These are phyloP conservation scores for Melanotaenia parkinsoni DNA, from an alignment of 2,797 vertebrate species.

Conservation along the genomic window DNA sequence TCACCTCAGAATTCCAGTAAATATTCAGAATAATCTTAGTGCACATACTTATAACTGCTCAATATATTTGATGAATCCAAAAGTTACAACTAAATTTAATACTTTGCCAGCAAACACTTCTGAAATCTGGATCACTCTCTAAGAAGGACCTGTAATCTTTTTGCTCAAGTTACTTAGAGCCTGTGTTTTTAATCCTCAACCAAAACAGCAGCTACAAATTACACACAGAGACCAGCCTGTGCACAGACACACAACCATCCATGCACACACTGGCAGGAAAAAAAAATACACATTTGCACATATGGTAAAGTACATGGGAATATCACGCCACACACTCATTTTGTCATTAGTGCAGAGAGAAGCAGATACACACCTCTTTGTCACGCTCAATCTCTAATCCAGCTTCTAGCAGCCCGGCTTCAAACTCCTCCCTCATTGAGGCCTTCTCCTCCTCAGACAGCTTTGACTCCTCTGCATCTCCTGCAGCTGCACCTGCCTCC, in stretches of 20 bases:
- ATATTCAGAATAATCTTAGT: neutral
- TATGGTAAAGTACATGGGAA: neutral
- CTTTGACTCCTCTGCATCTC: conserved; percentile 82
- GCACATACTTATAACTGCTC: neutral
- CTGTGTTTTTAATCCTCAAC: conserved; percentile 65
- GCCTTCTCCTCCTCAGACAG: conserved; percentile 87
- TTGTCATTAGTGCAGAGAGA: conserved; percentile 10
- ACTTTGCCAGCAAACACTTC: conserved; percentile 37
- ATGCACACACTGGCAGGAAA: neutral
- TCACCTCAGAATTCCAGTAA: neutral
- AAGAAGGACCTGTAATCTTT: conserved; percentile 74
- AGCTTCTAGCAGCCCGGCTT: conserved; percentile 86
- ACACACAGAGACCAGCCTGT: neutral
- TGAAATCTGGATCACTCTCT: conserved; percentile 61
- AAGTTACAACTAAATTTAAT: neutral
- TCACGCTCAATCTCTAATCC: conserved; percentile 94
- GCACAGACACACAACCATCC: neutral
- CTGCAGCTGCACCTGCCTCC: conserved; percentile 58
- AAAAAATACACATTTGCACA: conserved; percentile 1
- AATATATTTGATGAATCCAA: conserved; percentile 16
- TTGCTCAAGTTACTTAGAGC: conserved; percentile 65
- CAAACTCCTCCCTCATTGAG: conserved; percentile 92
- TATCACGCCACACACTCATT: neutral
- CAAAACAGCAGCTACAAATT: conserved; percentile 60
- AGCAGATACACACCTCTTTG: conserved; percentile 85